These are phyloP conservation scores for Atrina japonica DNA, from an alignment of 2,888 invertebrate species.

Conservation along the genomic window DNA sequence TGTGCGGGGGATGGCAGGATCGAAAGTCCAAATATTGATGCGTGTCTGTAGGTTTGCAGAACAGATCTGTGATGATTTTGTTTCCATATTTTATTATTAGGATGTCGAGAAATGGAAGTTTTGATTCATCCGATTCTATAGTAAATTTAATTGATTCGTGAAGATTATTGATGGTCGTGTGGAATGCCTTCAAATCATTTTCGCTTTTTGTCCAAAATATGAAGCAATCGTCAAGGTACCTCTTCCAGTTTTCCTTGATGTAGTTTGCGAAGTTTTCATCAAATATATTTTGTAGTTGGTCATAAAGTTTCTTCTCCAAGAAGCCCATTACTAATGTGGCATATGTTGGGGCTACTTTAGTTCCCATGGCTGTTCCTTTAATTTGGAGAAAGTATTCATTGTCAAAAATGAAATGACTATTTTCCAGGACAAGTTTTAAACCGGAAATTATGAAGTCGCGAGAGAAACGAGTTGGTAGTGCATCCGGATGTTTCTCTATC, in stretches of 20 bases:
- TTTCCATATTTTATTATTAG: neutral
- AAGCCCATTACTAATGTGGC: too few relatives aligned
- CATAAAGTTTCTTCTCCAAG: too few relatives aligned
- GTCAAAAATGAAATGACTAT: slow-evolving; percentile 13
- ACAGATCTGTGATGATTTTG: slow-evolving; percentile 19
- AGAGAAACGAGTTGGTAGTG: slow-evolving; percentile 27
- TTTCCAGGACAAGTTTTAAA: slow-evolving; percentile 4
- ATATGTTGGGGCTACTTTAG: slow-evolving; percentile 36
- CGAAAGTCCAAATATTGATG: slow-evolving; percentile 24
- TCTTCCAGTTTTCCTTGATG: too few relatives aligned
- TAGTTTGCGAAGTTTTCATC: too few relatives aligned
- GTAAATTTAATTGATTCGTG: slow-evolving; percentile 3
- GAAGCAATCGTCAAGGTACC: slow-evolving; percentile 17
- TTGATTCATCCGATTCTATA: neutral
- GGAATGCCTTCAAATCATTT: neutral
- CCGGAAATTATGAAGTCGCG: slow-evolving; percentile 15
- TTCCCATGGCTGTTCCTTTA: slow-evolving; percentile 31
- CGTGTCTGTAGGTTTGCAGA: slow-evolving; percentile 24
- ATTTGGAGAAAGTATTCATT: neutral
- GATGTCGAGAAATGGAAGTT: slow-evolving; percentile 16
- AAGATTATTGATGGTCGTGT: neutral
- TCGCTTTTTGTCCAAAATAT: slow-evolving; percentile 4
- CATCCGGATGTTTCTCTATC: slow-evolving; percentile 23
- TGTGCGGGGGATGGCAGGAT: neutral
- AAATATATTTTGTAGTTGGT: too few relatives aligned